Evolutionary conservation across 2,888 invertebrate species (phyloP).

Genomic region (Eupithecia subumbrata): DNA sequence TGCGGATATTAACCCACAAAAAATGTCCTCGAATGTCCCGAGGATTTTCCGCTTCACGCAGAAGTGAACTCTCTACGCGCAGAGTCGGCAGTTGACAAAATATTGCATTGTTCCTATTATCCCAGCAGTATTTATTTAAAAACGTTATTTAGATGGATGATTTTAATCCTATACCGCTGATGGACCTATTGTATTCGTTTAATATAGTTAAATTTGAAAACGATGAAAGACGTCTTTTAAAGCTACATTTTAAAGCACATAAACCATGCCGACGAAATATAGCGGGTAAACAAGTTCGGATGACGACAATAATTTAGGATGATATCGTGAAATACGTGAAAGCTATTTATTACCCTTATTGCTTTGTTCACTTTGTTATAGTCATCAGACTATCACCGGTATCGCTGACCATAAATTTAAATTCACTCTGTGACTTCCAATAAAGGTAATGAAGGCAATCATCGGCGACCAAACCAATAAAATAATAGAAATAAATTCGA

Average conservation of each 20-base stretch:
- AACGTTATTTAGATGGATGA: slow-evolving; percentile 84
- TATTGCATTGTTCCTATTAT: slow-evolving; percentile 84
- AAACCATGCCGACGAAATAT: slow-evolving; percentile 39
- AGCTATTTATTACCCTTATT: slow-evolving; percentile 79
- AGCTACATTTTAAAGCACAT: no score
- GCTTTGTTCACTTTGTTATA: slow-evolving; percentile 78
- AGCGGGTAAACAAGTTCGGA: slow-evolving; percentile 33
- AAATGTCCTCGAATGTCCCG: slow-evolving; percentile 83
- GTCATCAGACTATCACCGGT: slow-evolving; percentile 78
- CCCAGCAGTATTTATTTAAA: slow-evolving; percentile 83
- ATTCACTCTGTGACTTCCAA: slow-evolving; percentile 81
- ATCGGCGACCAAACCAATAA: slow-evolving; percentile 79
- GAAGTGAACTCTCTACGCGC: slow-evolving; percentile 78
- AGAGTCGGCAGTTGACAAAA: slow-evolving; percentile 83
- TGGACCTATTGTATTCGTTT: slow-evolving; percentile 73
- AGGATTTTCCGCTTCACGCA: slow-evolving; percentile 85
- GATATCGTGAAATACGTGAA: slow-evolving; percentile 61
- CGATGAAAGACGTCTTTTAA: slow-evolving; percentile 57
- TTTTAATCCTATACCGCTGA: slow-evolving; percentile 80
- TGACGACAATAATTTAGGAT: slow-evolving; percentile 49
- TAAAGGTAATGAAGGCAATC: slow-evolving; percentile 83
- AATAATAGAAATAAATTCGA: slow-evolving; percentile 84
- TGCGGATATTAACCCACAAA: slow-evolving; percentile 84
- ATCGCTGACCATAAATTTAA: slow-evolving; percentile 80
- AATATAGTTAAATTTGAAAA: slow-evolving; percentile 71